phyloP scores from a whole-genome alignment of 2,113 vertebrate species.

The Brachyhypopomus occidentalis region DNA sequence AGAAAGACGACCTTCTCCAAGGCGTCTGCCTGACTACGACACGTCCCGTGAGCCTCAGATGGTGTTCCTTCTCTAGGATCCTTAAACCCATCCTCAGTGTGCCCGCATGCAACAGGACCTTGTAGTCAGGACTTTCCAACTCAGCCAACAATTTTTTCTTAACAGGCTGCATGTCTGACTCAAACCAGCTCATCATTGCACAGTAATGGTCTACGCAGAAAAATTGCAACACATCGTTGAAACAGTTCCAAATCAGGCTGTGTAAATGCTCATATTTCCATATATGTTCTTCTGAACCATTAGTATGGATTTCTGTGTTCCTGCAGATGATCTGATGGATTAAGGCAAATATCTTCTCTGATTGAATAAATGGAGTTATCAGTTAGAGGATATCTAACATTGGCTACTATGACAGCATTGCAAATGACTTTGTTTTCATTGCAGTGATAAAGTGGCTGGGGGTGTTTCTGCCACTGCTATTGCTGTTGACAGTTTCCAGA shows the following conservation, averaged over 20 bases:
- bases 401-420: too few species aligned
- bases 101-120: background rate
- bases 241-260: background rate
- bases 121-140: background rate
- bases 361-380: too few species aligned
- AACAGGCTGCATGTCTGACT: background rate
- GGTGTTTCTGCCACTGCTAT: too few species aligned
- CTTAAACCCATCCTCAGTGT: slow-evolving; percentile 17
- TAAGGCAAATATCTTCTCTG: too few species aligned
- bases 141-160: background rate
- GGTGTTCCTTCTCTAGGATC: background rate
- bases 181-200: background rate
- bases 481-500: too few species aligned
- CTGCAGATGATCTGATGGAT: background rate
- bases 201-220: background rate
- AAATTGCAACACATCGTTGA: background rate
- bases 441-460: too few species aligned
- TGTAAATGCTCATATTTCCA: background rate
- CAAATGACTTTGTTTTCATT: too few species aligned
- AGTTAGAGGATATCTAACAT: too few species aligned
- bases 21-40: slow-evolving; percentile 57
- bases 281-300: background rate
- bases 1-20: slow-evolving; percentile 62
- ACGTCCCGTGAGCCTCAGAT: slow-evolving; percentile 28
- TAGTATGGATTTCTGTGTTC: background rate